Conservation (phyloP, 30 jellyfish, hydroid and myxozoan genomes). For the Chironex yamaguchii region DNA sequence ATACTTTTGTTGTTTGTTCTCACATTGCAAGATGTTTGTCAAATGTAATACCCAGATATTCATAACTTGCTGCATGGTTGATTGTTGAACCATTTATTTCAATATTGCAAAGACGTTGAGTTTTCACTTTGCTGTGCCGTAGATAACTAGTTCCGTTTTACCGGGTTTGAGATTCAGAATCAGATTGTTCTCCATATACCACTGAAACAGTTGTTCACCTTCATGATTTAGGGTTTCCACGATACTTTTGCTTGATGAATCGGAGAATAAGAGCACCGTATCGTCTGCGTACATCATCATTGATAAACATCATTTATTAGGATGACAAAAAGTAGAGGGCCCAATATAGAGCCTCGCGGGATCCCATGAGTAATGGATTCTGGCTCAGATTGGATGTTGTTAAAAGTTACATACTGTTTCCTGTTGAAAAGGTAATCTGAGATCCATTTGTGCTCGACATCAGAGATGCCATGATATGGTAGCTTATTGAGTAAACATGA, state of each 20-base stretch:
- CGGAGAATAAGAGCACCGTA: slow-evolving; percentile 47
- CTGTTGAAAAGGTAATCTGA: slow-evolving; percentile 47
- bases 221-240: slow-evolving; percentile 8
- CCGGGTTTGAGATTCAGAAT: slow-evolving; percentile 16
- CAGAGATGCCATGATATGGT: slow-evolving; percentile 31
- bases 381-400: slow-evolving; percentile 7
- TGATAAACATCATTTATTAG: slow-evolving; percentile 58
- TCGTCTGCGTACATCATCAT: slow-evolving; percentile 49
- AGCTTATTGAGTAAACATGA: slow-evolving; percentile 52
- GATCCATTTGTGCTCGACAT: slow-evolving; percentile 32
- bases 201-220: slow-evolving; percentile 11
- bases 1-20: no score
- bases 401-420: slow-evolving; percentile 28
- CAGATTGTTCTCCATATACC: slow-evolving; percentile 6
- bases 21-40: no score
- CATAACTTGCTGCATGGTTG: not conserved
- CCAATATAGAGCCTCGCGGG: slow-evolving; percentile 53
- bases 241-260: not conserved
- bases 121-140: slow-evolving; percentile 11
- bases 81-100: not conserved
- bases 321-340: slow-evolving; percentile 42
- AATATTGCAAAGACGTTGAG: slow-evolving; percentile 13
- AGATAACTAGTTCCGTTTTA: slow-evolving; percentile 19
- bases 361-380: slow-evolving; percentile 15
- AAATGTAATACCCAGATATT: slow-evolving; percentile 7